These are phyloP conservation scores for Megaleporinus macrocephalus DNA, from an alignment of 2,113 vertebrate species.

Conservation along the genomic window DNA sequence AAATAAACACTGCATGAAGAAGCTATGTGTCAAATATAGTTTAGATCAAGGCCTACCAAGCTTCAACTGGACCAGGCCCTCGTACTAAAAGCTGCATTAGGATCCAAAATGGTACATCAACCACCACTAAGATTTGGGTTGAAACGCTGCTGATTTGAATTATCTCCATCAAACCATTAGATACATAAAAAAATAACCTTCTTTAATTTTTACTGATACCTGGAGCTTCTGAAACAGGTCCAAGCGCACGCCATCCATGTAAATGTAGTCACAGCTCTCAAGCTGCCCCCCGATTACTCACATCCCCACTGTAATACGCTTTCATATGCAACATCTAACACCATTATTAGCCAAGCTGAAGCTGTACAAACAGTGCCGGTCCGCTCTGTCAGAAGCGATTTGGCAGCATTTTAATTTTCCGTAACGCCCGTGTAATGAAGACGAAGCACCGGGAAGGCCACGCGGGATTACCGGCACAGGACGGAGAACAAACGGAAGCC, in stretches of 20 bases:
- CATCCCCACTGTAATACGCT: constrained; percentile 35
- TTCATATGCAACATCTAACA: constrained; percentile 47
- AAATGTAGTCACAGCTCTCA: not conserved
- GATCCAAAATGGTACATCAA: too few species aligned
- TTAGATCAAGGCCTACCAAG: too few species aligned
- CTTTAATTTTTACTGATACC: too few species aligned
- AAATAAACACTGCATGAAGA: too few species aligned
- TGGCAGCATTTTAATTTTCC: constrained; percentile 31
- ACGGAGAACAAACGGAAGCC: not conserved
- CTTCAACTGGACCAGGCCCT: too few species aligned
- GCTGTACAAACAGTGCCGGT: constrained; percentile 2
- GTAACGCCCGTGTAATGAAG: not conserved
- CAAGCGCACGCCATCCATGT: not conserved
- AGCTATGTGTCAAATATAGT: too few species aligned
- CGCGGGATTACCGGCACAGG: not conserved
- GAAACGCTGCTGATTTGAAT: too few species aligned
- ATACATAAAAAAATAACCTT: too few species aligned
- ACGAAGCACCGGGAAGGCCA: not conserved
- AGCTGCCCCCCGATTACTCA: constrained; percentile 22
- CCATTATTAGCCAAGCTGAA: constrained; percentile 35
- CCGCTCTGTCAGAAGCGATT: constrained; percentile 23
- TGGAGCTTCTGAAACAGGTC: too few species aligned
- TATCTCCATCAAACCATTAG: too few species aligned
- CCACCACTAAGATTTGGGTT: too few species aligned
- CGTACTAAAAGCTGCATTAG: too few species aligned